Percentiles rank a stretch among this genome's conserved stretches.
phyloP scores from a whole-genome alignment of 2,888 invertebrate genomes.

The Anarsia innoxiella region DNA sequence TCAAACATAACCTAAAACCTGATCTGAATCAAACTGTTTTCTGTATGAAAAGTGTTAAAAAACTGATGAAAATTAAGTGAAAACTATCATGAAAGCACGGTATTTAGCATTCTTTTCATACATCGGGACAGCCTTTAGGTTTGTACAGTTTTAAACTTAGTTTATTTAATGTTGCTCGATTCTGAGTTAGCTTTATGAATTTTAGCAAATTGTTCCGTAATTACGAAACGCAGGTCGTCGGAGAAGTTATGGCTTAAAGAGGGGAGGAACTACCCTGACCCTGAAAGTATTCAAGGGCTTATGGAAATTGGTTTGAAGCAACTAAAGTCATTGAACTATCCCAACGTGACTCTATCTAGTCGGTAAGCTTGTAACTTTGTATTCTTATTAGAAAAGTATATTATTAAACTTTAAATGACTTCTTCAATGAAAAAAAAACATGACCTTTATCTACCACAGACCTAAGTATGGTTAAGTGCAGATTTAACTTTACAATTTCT shows the following conservation, averaged over 20 bases:
- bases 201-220: conserved; percentile 7
- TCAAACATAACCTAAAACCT: conserved; percentile 3
- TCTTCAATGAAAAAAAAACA: no score
- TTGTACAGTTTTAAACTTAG: conserved; percentile 15
- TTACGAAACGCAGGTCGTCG: conserved; percentile 74
- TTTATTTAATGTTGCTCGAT: neutral
- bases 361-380: no score
- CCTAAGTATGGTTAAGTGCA: no score
- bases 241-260: conserved; percentile 77
- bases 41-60: conserved; percentile 1
- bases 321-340: conserved; percentile 73
- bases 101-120: conserved; percentile 86
- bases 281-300: conserved; percentile 81
- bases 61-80: neutral
- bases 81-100: conserved; percentile 74
- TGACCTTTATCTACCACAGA: no score
- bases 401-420: no score
- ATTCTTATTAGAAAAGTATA: no score
- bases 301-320: conserved; percentile 78
- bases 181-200: neutral
- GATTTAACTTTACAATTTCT: no score
- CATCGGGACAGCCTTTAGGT: conserved; percentile 86
- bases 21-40: neutral
- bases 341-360: conserved; percentile 79
- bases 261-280: conserved; percentile 71